A percentile compares a stretch with the other conserved stretches of the same genome.
phyloP scores from a whole-genome alignment of 1,140 invertebrate species.

The Drosophila kanapiae region DNA sequence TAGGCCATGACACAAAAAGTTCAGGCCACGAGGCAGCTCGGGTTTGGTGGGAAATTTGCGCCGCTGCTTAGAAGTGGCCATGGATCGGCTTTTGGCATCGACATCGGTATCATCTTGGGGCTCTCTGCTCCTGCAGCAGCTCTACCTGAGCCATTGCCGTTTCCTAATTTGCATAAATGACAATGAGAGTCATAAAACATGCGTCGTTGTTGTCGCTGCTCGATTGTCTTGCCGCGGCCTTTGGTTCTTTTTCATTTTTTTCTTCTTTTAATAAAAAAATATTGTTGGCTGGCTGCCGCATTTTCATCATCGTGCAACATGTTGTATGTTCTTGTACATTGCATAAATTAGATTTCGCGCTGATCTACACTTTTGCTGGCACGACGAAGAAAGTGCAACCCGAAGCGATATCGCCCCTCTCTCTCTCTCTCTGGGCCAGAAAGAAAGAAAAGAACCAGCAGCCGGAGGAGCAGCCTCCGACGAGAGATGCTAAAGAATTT shows the following conservation, averaged over 20 bases:
- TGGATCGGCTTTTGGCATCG: constrained; percentile 38
- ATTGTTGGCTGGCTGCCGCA: constrained; percentile 58
- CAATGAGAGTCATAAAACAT: constrained; percentile 85
- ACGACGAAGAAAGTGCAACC: constrained; percentile 79
- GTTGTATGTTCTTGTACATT: constrained; percentile 68
- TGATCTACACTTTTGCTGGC: constrained; percentile 81
- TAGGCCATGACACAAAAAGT: constrained; percentile 65
- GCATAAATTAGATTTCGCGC: constrained; percentile 82
- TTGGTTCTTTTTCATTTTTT: constrained; percentile 15
- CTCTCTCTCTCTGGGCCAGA: constrained; percentile 1
- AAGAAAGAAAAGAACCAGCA: constrained; percentile 32
- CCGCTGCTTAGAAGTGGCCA: constrained; percentile 67
- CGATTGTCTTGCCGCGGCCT: constrained; percentile 57
- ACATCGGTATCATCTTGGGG: constrained; percentile 31
- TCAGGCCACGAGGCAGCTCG: constrained; percentile 40
- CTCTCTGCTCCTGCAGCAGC: constrained; percentile 37
- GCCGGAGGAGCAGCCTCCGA: constrained; percentile 3
- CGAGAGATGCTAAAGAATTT: constrained; percentile 67
- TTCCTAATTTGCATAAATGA: constrained; percentile 84
- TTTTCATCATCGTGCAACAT: constrained; percentile 79
- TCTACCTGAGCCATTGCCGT: constrained; percentile 48
- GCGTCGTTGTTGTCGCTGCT: constrained; percentile 78
- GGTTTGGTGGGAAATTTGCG: constrained; percentile 73
- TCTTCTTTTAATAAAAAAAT: constrained; percentile 79
- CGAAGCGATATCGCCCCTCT: constrained; percentile 62